Conservation (phyloP, 2,113 vertebrate species). For the Oxygymnocypris stewartii region DNA sequence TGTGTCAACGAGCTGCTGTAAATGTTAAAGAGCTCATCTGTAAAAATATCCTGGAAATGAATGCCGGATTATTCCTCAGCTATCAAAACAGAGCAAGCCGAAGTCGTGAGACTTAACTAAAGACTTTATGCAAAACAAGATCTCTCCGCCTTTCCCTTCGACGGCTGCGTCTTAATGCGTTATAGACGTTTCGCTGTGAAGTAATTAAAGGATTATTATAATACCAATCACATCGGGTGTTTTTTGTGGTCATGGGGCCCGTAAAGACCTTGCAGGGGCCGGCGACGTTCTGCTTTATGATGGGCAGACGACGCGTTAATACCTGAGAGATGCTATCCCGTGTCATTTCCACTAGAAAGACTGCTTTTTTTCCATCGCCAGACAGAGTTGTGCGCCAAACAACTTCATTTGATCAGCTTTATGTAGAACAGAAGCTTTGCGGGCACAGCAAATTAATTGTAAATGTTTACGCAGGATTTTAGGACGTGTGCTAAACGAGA, state of each 20-base stretch:
- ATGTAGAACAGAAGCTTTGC: slow-evolving; percentile 71
- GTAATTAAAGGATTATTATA: slow-evolving; percentile 80
- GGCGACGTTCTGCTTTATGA: slow-evolving; percentile 48
- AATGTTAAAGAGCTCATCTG: slow-evolving; percentile 55
- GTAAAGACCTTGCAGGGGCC: slow-evolving; percentile 59
- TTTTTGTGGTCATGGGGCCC: slow-evolving; percentile 68
- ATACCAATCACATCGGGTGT: slow-evolving; percentile 70
- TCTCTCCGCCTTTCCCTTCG: slow-evolving; percentile 74
- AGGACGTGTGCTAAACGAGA: slow-evolving; percentile 73
- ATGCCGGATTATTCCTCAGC: slow-evolving; percentile 73
- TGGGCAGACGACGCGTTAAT: slow-evolving; percentile 43
- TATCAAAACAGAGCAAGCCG: slow-evolving; percentile 71
- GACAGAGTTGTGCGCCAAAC: slow-evolving; percentile 69
- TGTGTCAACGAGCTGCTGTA: slow-evolving; percentile 34
- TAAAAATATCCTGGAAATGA: slow-evolving; percentile 63
- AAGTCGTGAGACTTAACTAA: slow-evolving; percentile 67
- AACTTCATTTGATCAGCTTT: slow-evolving; percentile 78
- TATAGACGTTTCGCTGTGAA: slow-evolving; percentile 75
- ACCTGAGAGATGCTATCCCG: slow-evolving; percentile 41
- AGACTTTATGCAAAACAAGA: slow-evolving; percentile 79
- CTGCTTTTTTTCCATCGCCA: slow-evolving; percentile 39
- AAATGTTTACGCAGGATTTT: slow-evolving; percentile 80
- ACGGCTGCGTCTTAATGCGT: slow-evolving; percentile 73
- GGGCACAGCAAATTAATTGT: slow-evolving; percentile 70
- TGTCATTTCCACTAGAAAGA: slow-evolving; percentile 56